Evolutionary conservation across 2,113 vertebrate species (phyloP).

Genomic region (Muntiacus reevesi): DNA sequence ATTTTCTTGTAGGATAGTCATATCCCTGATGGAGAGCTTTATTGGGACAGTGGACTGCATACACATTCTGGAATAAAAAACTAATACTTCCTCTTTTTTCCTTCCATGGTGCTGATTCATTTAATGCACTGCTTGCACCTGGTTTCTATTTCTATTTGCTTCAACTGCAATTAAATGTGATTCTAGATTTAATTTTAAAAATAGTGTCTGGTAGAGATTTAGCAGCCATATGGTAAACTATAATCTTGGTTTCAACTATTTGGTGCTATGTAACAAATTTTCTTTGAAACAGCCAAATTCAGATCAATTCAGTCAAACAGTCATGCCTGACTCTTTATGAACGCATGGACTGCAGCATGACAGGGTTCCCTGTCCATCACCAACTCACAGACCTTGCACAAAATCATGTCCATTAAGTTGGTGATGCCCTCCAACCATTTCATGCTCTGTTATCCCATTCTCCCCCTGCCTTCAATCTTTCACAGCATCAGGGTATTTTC

Average conservation of each 20-base stretch:
- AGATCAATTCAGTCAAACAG: not conserved
- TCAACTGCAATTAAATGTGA: not conserved
- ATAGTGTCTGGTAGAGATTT: not conserved
- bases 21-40: not conserved
- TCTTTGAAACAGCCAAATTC: not conserved
- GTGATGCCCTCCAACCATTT: not conserved
- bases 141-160: not conserved
- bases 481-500: not conserved
- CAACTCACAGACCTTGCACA: not conserved
- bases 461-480: not conserved
- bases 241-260: not conserved
- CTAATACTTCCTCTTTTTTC: not conserved
- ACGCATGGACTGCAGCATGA: not conserved
- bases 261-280: not conserved
- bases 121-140: not conserved
- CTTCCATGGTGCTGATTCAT: not conserved
- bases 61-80: not conserved
- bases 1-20: not conserved
- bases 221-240: not conserved
- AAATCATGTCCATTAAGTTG: not conserved
- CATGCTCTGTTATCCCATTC: not conserved
- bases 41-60: not conserved
- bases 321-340: fast-evolving
- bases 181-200: not conserved
- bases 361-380: not conserved